phyloP scores from a whole-genome alignment of 1,140 invertebrate species.

The Heliothis virescens region DNA sequence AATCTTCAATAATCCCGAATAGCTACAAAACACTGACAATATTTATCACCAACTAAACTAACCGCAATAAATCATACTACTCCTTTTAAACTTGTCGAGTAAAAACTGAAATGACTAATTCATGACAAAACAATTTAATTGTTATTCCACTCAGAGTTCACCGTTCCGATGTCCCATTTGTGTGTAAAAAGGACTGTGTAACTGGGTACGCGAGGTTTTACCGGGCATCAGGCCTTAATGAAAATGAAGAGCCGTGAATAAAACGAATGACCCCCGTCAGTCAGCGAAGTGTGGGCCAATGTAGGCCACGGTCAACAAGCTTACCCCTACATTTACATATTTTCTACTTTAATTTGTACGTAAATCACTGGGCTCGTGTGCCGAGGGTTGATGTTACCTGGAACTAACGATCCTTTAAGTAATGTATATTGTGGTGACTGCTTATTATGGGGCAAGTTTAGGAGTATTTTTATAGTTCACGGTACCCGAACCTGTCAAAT shows the following conservation, averaged over 20 bases:
- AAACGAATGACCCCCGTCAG: constrained; percentile 36
- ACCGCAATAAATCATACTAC: neutral
- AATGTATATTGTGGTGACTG: constrained; percentile 7
- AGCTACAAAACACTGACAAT: too few relatives aligned
- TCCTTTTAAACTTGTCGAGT: neutral
- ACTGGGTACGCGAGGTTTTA: constrained; percentile 3
- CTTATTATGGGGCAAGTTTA: neutral
- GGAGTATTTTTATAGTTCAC: neutral
- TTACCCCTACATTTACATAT: constrained; percentile 34
- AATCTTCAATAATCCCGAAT: too few relatives aligned
- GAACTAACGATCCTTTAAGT: constrained; percentile 6
- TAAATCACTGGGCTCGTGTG: constrained; percentile 23
- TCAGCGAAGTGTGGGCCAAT: constrained; percentile 9
- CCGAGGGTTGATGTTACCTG: neutral
- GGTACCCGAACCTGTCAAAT: too few relatives aligned
- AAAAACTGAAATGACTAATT: constrained; percentile 3
- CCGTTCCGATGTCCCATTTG: constrained; percentile 11
- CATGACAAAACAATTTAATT: constrained; percentile 11
- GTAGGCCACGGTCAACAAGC: constrained; percentile 35
- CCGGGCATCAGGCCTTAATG: constrained; percentile 27
- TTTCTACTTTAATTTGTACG: constrained; percentile 38
- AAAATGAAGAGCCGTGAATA: constrained; percentile 46
- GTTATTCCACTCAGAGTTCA: constrained; percentile 6
- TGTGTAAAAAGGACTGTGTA: constrained; percentile 25
- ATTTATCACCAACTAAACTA: neutral